Conservation (phyloP, 2,888 invertebrate species). For the Mythimna lalbum region DNA sequence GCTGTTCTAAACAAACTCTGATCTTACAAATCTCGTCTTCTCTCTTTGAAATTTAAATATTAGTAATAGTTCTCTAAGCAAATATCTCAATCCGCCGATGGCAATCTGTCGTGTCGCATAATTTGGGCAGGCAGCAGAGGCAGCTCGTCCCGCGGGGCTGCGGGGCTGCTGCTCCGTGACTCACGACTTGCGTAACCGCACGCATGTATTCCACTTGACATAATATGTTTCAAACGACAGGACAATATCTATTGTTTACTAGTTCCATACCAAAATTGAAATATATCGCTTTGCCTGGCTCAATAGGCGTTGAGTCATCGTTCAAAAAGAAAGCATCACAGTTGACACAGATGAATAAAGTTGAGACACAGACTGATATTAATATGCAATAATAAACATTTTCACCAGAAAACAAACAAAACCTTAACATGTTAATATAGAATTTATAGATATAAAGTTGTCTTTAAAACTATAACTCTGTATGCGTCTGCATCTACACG, state of each 20-base stretch:
- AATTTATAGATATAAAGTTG: too few relatives aligned
- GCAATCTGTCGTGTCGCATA: slow-evolving; percentile 35
- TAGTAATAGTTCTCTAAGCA: slow-evolving; percentile 8
- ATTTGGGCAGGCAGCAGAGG: slow-evolving; percentile 50
- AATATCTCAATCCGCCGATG: slow-evolving; percentile 37
- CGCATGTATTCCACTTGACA: slow-evolving; percentile 64
- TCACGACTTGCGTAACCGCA: slow-evolving; percentile 68
- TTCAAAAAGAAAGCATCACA: slow-evolving; percentile 28
- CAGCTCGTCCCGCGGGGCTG: slow-evolving; percentile 43
- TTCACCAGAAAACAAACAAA: too few relatives aligned
- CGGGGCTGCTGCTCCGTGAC: slow-evolving; percentile 64
- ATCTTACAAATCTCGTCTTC: background rate
- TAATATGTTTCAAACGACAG: slow-evolving; percentile 61
- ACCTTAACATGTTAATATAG: too few relatives aligned
- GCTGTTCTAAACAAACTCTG: background rate
- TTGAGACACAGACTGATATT: background rate
- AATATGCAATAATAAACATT: too few relatives aligned
- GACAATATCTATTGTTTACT: slow-evolving; percentile 63
- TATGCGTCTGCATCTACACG: too few relatives aligned
- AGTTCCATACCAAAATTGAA: slow-evolving; percentile 37
- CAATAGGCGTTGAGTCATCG: slow-evolving; percentile 31
- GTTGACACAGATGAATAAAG: slow-evolving; percentile 1
- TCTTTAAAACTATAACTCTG: too few relatives aligned
- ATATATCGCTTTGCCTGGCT: slow-evolving; percentile 22
- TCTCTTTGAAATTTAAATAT: slow-evolving; percentile 1